Conservation (phyloP, 2,797 vertebrate species). For the Smutsia temminckii region DNA sequence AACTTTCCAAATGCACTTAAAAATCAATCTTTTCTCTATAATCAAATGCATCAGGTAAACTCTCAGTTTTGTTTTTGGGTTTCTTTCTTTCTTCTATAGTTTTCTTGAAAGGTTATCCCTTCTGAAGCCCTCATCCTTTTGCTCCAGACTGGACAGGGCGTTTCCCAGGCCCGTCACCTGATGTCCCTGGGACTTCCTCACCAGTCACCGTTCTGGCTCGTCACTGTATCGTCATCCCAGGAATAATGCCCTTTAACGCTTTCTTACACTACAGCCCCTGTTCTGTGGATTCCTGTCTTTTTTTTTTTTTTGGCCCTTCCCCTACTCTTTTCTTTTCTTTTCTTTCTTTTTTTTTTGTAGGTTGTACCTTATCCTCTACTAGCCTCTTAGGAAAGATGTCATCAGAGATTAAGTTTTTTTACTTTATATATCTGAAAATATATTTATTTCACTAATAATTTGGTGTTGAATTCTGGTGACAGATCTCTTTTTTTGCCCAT, state of each 20-base stretch:
- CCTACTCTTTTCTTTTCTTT: too few species aligned
- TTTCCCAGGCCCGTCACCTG: neutral
- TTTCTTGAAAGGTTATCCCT: neutral
- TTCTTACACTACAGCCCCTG: neutral
- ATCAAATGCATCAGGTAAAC: neutral
- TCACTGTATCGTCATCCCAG: neutral
- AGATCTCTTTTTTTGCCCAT: neutral
- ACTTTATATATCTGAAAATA: neutral
- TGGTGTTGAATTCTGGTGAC: neutral
- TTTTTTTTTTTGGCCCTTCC: neutral
- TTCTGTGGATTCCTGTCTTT: neutral
- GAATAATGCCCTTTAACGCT: neutral
- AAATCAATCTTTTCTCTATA: neutral
- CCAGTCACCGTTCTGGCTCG: neutral
- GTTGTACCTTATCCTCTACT: neutral
- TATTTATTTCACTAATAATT: neutral
- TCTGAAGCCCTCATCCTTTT: neutral
- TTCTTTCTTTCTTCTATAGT: neutral
- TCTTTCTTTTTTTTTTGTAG: fast-evolving
- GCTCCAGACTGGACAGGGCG: neutral
- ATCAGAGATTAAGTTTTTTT: neutral
- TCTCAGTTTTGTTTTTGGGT: neutral
- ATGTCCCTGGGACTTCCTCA: neutral
- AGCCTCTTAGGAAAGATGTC: neutral
- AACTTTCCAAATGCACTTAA: neutral